Conservation (phyloP, 1,140 invertebrate genomes). For the Drosophila ananassae region DNA sequence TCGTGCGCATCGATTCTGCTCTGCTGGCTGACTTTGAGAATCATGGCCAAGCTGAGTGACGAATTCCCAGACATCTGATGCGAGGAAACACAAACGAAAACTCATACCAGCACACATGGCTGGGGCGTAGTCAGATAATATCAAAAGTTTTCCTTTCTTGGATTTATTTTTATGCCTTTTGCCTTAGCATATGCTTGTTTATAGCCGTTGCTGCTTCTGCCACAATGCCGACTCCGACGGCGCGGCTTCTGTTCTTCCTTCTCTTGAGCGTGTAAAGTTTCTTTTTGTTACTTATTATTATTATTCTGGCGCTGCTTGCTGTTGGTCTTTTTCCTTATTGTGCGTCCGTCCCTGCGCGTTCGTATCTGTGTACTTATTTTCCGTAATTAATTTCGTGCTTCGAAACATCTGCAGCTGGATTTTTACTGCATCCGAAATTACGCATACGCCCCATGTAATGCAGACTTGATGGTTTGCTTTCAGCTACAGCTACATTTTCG, state of each 20-base stretch:
- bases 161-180: constrained; percentile 74
- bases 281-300: constrained; percentile 80
- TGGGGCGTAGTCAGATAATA: constrained; percentile 61
- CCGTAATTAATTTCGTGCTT: constrained; percentile 79
- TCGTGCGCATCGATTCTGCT: neutral
- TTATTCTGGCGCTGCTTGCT: constrained; percentile 56
- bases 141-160: constrained; percentile 60
- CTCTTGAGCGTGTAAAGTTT: constrained; percentile 70
- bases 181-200: constrained; percentile 77
- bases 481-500: constrained; percentile 26
- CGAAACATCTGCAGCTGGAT: constrained; percentile 79
- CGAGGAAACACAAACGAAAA: constrained; percentile 19
- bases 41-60: constrained; percentile 10
- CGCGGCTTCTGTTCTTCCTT: constrained; percentile 13
- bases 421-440: constrained; percentile 78
- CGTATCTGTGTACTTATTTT: constrained; percentile 51
- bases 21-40: neutral
- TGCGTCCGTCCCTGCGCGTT: constrained; percentile 11
- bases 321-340: constrained; percentile 35
- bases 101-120: constrained; percentile 13
- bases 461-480: constrained; percentile 69
- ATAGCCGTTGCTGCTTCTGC: constrained; percentile 40
- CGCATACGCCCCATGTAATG: constrained; percentile 66
- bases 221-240: constrained; percentile 2
- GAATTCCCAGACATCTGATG: constrained; percentile 12